A percentile compares a stretch with the other conserved stretches of the same genome.
Evolutionary conservation across 2,888 invertebrate genomes (phyloP).

Genomic region (Limnephilus marmoratus): DNA sequence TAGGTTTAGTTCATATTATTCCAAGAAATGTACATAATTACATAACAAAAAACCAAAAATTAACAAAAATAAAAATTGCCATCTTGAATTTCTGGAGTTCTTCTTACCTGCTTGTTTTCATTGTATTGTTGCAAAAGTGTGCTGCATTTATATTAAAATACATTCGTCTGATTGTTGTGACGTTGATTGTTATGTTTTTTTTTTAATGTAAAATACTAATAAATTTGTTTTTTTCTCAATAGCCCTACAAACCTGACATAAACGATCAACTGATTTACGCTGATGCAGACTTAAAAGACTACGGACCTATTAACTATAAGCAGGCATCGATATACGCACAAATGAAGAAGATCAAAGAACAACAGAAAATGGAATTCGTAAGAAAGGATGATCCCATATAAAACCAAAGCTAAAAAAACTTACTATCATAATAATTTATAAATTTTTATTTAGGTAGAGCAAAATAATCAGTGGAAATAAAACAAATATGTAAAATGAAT

Average conservation of each 20-base stretch:
- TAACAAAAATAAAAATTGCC: no score
- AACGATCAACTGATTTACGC: slow-evolving; percentile 90
- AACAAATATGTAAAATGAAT: not conserved
- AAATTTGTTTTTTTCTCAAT: slow-evolving; percentile 69
- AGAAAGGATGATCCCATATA: slow-evolving; percentile 59
- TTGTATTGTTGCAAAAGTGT: no score
- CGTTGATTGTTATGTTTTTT: not conserved
- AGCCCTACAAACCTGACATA: slow-evolving; percentile 89
- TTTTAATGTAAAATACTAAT: slow-evolving; percentile 12
- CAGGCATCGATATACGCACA: slow-evolving; percentile 90
- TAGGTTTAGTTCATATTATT: no score
- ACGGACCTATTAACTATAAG: slow-evolving; percentile 95
- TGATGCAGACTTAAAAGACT: slow-evolving; percentile 92
- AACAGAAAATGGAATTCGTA: slow-evolving; percentile 73
- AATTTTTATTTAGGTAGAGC: not conserved
- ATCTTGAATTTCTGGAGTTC: no score
- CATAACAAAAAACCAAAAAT: no score
- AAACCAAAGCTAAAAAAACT: not conserved
- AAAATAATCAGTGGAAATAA: not conserved
- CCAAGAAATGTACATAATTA: no score
- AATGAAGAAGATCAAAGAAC: slow-evolving; percentile 81
- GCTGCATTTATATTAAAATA: not conserved
- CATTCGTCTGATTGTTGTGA: no score
- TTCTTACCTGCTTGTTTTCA: no score
- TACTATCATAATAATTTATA: not conserved